Percentiles rank a stretch among this genome's conserved stretches.
phyloP scores from a whole-genome alignment of 64 coral and sea anemone genomes.

The Montipora sp. region DNA sequence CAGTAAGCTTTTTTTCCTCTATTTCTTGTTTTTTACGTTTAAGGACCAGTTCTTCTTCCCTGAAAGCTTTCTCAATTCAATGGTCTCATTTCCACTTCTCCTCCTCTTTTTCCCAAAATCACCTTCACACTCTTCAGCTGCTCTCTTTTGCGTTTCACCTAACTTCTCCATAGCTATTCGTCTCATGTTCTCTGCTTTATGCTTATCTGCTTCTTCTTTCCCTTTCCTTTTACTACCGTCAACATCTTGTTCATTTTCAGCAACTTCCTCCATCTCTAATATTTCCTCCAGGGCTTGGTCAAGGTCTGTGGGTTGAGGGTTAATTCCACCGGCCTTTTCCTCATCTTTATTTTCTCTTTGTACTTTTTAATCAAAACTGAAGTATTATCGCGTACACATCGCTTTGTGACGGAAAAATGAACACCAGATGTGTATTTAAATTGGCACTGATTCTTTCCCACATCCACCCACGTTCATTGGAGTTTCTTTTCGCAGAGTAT shows the following conservation, averaged over 20 bases:
- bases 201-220: too few relatives aligned
- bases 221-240: too few relatives aligned
- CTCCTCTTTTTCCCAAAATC: constrained; percentile 45
- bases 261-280: too few relatives aligned
- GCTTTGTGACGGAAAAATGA: constrained; percentile 33
- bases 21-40: constrained; percentile 51
- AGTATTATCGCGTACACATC: constrained; percentile 57
- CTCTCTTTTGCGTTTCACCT: too few relatives aligned
- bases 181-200: too few relatives aligned
- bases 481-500: too few relatives aligned
- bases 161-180: too few relatives aligned
- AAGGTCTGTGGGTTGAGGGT: too few relatives aligned
- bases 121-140: constrained; percentile 11
- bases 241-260: too few relatives aligned
- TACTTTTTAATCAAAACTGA: constrained; percentile 51
- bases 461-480: too few relatives aligned
- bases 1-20: not conserved
- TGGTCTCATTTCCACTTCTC: constrained; percentile 54
- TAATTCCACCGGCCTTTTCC: constrained; percentile 16
- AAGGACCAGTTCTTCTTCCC: constrained; percentile 49
- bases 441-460: constrained; percentile 18
- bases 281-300: too few relatives aligned
- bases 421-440: constrained; percentile 29
- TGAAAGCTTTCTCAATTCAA: constrained; percentile 38
- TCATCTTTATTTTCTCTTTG: constrained; percentile 67